Evolutionary conservation across 1,140 invertebrate genomes (phyloP), one percentile per base, ranked within the genome.

Genomic region (Bradysia coprophila): DNA sequence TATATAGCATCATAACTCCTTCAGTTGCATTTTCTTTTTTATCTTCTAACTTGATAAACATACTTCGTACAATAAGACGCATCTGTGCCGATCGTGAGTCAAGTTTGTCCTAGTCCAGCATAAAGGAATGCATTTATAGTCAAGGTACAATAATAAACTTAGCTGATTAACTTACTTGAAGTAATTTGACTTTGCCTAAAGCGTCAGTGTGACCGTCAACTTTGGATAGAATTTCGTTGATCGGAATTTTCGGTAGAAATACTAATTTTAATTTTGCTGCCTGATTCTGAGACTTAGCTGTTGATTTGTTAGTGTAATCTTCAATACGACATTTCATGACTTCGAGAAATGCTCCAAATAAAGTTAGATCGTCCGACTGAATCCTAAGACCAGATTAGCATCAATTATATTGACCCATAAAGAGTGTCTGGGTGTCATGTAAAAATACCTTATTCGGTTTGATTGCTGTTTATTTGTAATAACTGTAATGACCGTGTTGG

Each of bases 381-480:
- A 60, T 55, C 41, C 57, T 55, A 24, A 15, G 28, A 20, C 21
- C 38, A 41, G 15, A 24, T 19, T 36, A n/a, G n/a, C 32, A 38
- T 15, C 5, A 38, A 36, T 28, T 20, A 22, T 24, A 41, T 40
- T 19, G 43, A 20, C 24, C 13, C 11, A 43, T 31, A 22, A 11
- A 22, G 20, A 37, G 23, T 21, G 8, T 31, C 16, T 15, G 16
- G 16, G 21, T 21, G 9, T 43, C 19, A n/a, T 19, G 2, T 1
- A 13, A 15, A 22, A 32, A 13, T 22, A 55, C 53, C 53, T 51
- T 5, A 57, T 34, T 5, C 57, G 53, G 47, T 57, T 57, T 1
- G 57, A 56, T n/a, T n/a, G n/a, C 33, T 57, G 57, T 42, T 57
- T 60, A 6, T 56, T 57, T 1, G 53, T 51, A 19, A 60, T 55